Conservation (phyloP, 2,797 vertebrate genomes). For the Melopsittacus undulatus region DNA sequence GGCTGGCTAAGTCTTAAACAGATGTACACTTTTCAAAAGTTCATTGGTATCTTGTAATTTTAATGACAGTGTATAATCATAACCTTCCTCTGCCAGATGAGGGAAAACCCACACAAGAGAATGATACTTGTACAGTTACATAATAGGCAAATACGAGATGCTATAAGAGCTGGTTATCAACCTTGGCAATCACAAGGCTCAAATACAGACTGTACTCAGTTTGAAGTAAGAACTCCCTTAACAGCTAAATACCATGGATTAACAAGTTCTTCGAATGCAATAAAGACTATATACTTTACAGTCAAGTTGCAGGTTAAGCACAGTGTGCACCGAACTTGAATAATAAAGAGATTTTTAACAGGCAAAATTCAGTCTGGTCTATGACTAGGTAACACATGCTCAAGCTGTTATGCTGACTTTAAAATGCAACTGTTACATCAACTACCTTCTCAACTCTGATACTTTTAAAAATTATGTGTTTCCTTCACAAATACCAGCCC, state of each 20-base stretch:
- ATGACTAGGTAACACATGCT: accelerated
- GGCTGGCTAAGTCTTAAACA: background rate
- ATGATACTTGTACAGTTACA: background rate
- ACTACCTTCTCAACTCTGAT: background rate
- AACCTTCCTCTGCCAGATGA: background rate
- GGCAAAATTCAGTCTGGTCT: background rate
- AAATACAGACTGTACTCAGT: background rate
- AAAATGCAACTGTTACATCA: background rate
- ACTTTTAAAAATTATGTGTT: background rate
- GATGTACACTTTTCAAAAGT: background rate
- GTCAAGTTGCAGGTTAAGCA: background rate
- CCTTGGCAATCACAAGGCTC: constrained; percentile 1
- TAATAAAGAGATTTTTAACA: background rate
- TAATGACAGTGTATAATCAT: background rate
- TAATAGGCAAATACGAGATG: background rate
- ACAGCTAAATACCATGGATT: background rate
- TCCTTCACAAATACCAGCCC: background rate
- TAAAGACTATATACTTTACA: background rate
- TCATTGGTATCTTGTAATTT: background rate
- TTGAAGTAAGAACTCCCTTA: background rate
- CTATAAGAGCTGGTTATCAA: background rate
- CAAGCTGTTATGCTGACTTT: background rate
- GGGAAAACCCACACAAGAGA: background rate
- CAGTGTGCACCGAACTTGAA: background rate
- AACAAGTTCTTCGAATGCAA: background rate